Base-by-base conservation (phyloP, 2,888 invertebrate species). In the Chrysopilus asiliformis region DNA sequence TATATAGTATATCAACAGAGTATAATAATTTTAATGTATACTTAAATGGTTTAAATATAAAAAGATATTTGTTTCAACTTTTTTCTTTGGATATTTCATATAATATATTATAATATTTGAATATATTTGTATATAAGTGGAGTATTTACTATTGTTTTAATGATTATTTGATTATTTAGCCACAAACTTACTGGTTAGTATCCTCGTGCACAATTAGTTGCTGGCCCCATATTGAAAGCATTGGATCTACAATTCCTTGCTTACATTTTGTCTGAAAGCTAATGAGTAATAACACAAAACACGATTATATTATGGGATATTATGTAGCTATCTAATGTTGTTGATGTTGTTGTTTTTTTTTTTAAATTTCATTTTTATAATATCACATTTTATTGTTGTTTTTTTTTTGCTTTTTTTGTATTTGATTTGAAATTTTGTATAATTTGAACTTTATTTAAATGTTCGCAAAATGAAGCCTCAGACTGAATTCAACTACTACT, bases 191-290 rank as follows among this genome's bases (percentile, higher is more conserved):
- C 89, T 87, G 87, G 74, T 86, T 84, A 66, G 87, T 86, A 74
- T 90, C 89, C 80, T 89, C 89, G 80, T 86, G 87, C 71, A 89
- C 85, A 75, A 89, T 86, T 76, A 89, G 84, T 79, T 89, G 89
- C 74, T 90, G 89, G 72, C 89, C 90, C 90, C 90, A 90, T 74
- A 90, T 90, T 72, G 85, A 86, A 74, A 90, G 85, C 87, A 90
- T 89, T 73, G 89, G 90, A 78, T 90, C 89, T 79, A 89, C 85
- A 78, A 89, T 86, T 78, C 89, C 89, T 76, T 84, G 84, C 79
- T 86, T 87, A 74, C 77, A 76, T 71, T 79, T 79, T 71, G 79
- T 79, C 77, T 79, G 79, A 76, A 79, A 79, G 74, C 79, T 79
- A 68, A 46, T 41, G 40, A 34, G 41, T 39, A 44, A 40, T 24